Evolutionary conservation across 2,797 vertebrate genomes (phyloP), one percentile per base, ranked within the genome.

Genomic region (Sebastes goodei): DNA sequence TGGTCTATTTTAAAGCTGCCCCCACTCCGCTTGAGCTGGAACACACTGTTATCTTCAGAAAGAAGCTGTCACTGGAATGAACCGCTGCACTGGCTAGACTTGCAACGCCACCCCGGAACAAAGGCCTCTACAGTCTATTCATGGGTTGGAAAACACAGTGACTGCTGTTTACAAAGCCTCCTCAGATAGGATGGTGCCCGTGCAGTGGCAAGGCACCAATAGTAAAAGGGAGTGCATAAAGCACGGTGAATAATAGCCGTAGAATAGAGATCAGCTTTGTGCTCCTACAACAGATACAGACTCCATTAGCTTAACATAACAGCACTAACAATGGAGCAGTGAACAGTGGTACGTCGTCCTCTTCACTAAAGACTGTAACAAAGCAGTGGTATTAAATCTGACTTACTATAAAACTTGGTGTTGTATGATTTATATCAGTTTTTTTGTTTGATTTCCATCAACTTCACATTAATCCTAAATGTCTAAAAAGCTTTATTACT

Each of bases 41-140:
- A 87, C 90, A 91, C 90, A 75, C 68, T 69, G 88, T 92, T 89
- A 86, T 89, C 88, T 82, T 78, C 85, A 83, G 67, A 91, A 76
- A 90, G 81, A 89, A 85, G 74, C 84, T 88, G 90, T 88, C 90
- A 86, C 79, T 53, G 78, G 78, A 86, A 78, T 76, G 78, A 87
- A 86, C 84, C 78, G 64, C 74, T 32, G 71, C 80, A 74, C 83
- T 74, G 89, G 82, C 80, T 78, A 80, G 85, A 89, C 89, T 14
- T 20, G 81, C 78, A 74, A 76, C 82, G 85, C 15, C 82, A 80
- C 10, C 66, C 52, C 32, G 4, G 38, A 83, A 95, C 93, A 94
- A 94, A 91, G 71, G 55, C 38, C 72, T 75, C 86, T 76, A 84
- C 83, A 90, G 91, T 93, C 81, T 86, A 91, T 91, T 93, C 91